Evolutionary conservation across 1,140 invertebrate genomes (phyloP).

Genomic region (Caenorhabditis brenneri): DNA sequence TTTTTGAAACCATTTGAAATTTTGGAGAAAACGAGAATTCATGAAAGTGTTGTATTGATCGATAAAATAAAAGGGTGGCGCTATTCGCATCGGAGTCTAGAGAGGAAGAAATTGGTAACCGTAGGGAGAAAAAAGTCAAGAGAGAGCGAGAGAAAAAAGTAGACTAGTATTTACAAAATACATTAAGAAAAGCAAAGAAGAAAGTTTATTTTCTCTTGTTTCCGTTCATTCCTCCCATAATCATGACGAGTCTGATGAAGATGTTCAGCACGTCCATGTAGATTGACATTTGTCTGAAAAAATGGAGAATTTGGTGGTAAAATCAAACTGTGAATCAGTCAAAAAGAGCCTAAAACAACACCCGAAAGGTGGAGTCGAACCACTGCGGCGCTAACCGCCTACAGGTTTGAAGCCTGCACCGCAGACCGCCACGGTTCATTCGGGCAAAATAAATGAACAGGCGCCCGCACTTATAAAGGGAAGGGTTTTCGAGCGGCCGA

Average conservation of each 20-base stretch:
- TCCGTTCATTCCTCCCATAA: conserved; percentile 80
- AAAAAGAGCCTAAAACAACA: too few species aligned
- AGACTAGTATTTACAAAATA: conserved; percentile 30
- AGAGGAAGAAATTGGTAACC: too few species aligned
- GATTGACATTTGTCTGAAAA: conserved; percentile 78
- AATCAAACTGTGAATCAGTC: too few species aligned
- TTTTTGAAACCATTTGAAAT: too few species aligned
- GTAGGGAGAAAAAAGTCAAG: not conserved
- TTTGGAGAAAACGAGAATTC: too few species aligned
- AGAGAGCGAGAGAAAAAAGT: too few species aligned
- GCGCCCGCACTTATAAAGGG: conserved; percentile 23
- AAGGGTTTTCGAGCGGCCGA: conserved; percentile 4
- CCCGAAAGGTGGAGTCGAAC: conserved; percentile 85
- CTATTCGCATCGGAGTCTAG: too few species aligned
- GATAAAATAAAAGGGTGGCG: too few species aligned
- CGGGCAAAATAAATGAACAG: conserved; percentile 73
- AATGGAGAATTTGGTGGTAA: too few species aligned
- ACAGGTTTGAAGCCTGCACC: conserved; percentile 85
- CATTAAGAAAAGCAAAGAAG: not conserved
- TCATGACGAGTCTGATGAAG: conserved; percentile 89
- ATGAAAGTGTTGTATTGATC: too few species aligned
- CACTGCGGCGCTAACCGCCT: conserved; percentile 81
- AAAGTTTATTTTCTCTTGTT: conserved; percentile 52
- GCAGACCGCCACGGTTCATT: conserved; percentile 82
- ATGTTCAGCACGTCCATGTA: conserved; percentile 97